Percentiles rank a stretch among this genome's conserved stretches.
Conservation (phyloP, 1,140 invertebrate genomes). For the Caenorhabditis remanei region DNA sequence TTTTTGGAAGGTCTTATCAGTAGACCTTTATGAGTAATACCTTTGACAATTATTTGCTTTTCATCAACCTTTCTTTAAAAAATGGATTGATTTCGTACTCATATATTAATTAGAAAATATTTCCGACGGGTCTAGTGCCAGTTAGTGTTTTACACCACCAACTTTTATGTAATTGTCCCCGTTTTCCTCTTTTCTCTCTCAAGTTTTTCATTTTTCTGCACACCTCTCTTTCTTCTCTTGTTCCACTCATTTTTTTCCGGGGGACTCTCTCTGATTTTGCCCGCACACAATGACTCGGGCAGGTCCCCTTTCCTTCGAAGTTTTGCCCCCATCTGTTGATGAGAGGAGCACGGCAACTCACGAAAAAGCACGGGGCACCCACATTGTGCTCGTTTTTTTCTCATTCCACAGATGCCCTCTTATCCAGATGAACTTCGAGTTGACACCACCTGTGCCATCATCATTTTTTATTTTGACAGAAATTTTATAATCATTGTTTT, state of each 20-base stretch:
- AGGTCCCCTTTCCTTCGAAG: slow-evolving; percentile 23
- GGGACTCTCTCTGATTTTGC: not conserved
- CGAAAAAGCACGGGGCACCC: slow-evolving; percentile 10
- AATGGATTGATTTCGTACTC: not conserved
- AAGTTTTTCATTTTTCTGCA: slow-evolving; percentile 17
- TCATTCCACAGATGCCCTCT: slow-evolving; percentile 20
- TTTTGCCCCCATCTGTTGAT: slow-evolving; percentile 43
- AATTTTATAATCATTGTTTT: not conserved
- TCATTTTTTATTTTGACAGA: slow-evolving; percentile 33
- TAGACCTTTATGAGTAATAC: not conserved
- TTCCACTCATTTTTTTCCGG: not conserved
- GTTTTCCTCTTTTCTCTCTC: not conserved
- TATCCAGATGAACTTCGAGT: slow-evolving; percentile 9
- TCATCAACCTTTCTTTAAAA: not conserved
- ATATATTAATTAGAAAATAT: not conserved
- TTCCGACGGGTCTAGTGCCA: not conserved
- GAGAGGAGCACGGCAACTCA: slow-evolving; percentile 44
- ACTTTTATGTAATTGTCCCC: slow-evolving; percentile 38
- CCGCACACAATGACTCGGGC: slow-evolving; percentile 5
- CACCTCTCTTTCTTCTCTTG: slow-evolving; percentile 21
- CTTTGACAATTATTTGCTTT: not conserved
- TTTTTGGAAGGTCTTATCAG: not conserved
- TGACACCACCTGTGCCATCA: slow-evolving; percentile 14
- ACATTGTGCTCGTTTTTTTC: not conserved
- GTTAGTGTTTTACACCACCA: slow-evolving; percentile 32